These are phyloP conservation scores for Idaea straminata DNA, from an alignment of 2,888 invertebrate species.

Conservation along the genomic window DNA sequence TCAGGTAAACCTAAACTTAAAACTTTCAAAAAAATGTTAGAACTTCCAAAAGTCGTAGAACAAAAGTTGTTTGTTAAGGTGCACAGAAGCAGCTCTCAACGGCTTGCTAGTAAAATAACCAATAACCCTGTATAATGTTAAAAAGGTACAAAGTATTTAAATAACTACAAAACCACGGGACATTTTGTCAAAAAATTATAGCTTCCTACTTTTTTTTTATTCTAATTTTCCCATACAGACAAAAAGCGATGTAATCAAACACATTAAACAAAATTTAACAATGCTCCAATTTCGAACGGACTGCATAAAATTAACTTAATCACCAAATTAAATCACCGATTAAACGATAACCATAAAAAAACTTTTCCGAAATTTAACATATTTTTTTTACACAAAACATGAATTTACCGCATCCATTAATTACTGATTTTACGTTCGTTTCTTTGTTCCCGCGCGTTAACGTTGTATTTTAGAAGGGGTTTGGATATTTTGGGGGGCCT, in stretches of 20 bases:
- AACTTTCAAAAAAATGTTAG: too few species aligned
- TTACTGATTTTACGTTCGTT: constrained; percentile 48
- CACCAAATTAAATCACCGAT: constrained; percentile 47
- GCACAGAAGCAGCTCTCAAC: too few species aligned
- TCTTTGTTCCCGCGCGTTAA: constrained; percentile 31
- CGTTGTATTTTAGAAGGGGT: constrained; percentile 1
- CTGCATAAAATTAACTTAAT: constrained; percentile 40
- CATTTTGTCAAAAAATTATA: neutral
- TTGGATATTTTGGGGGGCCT: neutral
- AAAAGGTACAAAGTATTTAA: too few species aligned
- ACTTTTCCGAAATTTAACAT: constrained; percentile 39
- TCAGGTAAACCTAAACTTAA: too few species aligned
- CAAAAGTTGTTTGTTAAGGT: too few species aligned
- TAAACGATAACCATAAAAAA: constrained; percentile 47
- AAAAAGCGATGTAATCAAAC: neutral
- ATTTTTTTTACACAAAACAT: constrained; percentile 48
- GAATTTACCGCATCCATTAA: constrained; percentile 50
- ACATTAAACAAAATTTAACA: neutral
- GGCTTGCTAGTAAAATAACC: too few species aligned
- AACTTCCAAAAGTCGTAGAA: too few species aligned
- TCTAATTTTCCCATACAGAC: neutral
- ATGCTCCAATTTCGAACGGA: neutral
- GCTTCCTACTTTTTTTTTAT: neutral
- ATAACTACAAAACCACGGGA: neutral
- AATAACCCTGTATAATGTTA: too few species aligned